phyloP scores from a whole-genome alignment of 2,888 invertebrate species.

The Lottia scabra region DNA sequence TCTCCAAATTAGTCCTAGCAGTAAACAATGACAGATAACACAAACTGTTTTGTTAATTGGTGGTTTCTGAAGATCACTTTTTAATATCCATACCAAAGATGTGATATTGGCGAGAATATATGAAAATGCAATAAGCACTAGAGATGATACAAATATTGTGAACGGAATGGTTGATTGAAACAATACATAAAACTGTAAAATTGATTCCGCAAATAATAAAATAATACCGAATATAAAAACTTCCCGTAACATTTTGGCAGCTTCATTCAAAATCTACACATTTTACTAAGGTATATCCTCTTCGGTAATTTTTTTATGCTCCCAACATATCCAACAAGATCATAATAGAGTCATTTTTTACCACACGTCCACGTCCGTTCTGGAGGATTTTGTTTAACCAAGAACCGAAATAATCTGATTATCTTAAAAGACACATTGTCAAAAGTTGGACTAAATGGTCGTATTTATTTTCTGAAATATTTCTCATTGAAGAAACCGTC shows the following conservation, averaged over 20 bases:
- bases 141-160: not conserved
- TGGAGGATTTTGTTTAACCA: too few species aligned
- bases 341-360: too few species aligned
- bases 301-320: too few species aligned
- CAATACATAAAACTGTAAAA: not conserved
- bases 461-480: too few species aligned
- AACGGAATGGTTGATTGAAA: not conserved
- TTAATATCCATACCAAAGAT: not conserved
- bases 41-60: constrained; percentile 31
- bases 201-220: not conserved
- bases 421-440: too few species aligned
- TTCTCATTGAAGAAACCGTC: too few species aligned
- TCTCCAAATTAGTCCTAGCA: constrained; percentile 52
- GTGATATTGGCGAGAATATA: not conserved
- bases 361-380: too few species aligned
- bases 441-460: too few species aligned
- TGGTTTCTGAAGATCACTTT: not conserved
- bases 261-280: too few species aligned
- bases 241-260: not conserved
- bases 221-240: not conserved
- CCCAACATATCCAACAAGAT: too few species aligned
- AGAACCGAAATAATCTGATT: too few species aligned
- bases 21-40: constrained; percentile 42
- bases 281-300: too few species aligned
- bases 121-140: not conserved